Evolutionary conservation across 2,113 vertebrate species (phyloP), one percentile per base, ranked within the genome.

Genomic region (Polypterus bichir): DNA sequence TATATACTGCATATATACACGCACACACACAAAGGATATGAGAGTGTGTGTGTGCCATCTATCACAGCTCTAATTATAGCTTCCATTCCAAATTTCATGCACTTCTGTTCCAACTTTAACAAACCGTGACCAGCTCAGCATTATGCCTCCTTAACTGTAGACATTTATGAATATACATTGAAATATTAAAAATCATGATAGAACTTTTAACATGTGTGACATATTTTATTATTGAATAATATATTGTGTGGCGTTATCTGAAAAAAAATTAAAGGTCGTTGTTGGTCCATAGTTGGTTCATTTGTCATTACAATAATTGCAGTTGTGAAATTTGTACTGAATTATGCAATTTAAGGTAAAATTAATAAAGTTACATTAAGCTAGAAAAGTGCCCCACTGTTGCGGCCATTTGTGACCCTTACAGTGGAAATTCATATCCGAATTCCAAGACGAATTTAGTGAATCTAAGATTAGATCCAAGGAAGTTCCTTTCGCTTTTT

Each of bases 391-490:
- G 27, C 27, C 27, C 44, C 5, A 45, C 44, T 5, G 54, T 5
- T 49, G 45, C 59, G 59, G 55, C 56, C 44, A 46, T n/a, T 52
- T 47, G 57, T n/a, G 27, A 45, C 49, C 54, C 56, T 46, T 61
- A 49, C 69, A 51, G 48, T 53, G 57, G 66, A 64, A 47, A 52
- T 9, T 58, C 5, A 10, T 64, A 57, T 67, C 60, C 57, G 47
- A 66, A 74, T 71, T 77, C 74, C 79, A 75, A 76, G 73, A 72
- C 70, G 64, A 66, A 53, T 72, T 62, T 48, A 60, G 72, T 61
- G 68, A 66, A 45, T 71, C 84, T 83, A 76, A 79, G 70, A 77
- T 77, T 78, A 84, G 83, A 63, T 59, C 0, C 0, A 53, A 70
- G 75, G 73, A 75, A 83, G 80, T 64, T 60, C 72, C 65, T 70